Evolutionary conservation across 2,113 vertebrate species (phyloP), one percentile per base, ranked within the genome.

Genomic region (Castor canadensis): DNA sequence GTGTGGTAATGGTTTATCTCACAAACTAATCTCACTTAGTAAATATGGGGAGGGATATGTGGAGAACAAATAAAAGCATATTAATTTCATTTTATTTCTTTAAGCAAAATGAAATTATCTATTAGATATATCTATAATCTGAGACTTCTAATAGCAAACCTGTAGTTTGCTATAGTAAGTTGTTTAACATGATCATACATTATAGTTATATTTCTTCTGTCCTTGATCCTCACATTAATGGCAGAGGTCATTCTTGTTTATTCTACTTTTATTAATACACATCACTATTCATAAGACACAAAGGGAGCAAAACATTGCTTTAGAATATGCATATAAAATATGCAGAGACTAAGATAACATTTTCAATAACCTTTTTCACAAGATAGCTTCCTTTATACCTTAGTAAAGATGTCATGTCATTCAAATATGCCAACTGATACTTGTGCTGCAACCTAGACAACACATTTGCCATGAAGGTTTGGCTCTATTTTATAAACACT

Each of bases 341-440:
- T 28, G 32, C 13, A 49, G 49, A 69, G 26, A 64, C 7, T 38
- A 52, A 82, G 3, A 10, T 9, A 12, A 9, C 19, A 49, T 60
- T 73, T 80, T 95, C 66, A 47, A 24, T 90, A 75, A n/a, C 3
- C 12, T 93, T 32, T 92, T 90, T 85, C 58, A 91, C 38, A 62
- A 47, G 43, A 43, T 67, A 40, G 15, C 43, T 32, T 75, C 43
- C 67, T 93, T 28, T 81, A 28, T 5, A 73, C 13, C 66, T 88
- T 84, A 76, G 66, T 20, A 8, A 64, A 76, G 60, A 64, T 49
- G 35, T 62, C 35, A 11, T 38, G 20, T 52, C 38, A 13, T 2
- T 95, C 22, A 81, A 93, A 84, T 75, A 28, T 75, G 30, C 20
- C 22, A 17, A 38, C 16, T 69, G 38, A 71, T 66, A 26, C 75